Conservation (phyloP, 2,888 invertebrate genomes). For the Hoplodrina blanda region DNA sequence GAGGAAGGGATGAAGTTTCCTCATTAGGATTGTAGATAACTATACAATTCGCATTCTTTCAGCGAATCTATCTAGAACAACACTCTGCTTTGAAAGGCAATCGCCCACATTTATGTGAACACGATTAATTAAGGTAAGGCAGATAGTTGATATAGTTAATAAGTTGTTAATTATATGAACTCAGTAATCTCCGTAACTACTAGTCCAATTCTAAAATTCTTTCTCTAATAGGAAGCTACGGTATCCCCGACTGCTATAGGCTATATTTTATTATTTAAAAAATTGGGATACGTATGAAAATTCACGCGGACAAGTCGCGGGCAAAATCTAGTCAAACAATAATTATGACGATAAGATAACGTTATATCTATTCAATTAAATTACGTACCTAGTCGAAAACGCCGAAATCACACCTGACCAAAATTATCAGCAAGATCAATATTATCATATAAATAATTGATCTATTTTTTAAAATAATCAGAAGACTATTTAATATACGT, state of each 20-base stretch:
- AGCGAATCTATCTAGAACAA: too few relatives aligned
- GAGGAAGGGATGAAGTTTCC: too few relatives aligned
- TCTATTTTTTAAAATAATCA: constrained; percentile 8
- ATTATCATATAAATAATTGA: not conserved
- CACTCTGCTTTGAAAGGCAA: not conserved
- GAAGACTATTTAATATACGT: not conserved
- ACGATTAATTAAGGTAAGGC: not conserved
- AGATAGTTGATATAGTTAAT: not conserved
- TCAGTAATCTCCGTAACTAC: too few relatives aligned
- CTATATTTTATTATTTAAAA: too few relatives aligned
- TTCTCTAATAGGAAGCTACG: too few relatives aligned
- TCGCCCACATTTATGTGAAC: not conserved
- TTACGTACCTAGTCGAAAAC: not conserved
- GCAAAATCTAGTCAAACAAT: not conserved
- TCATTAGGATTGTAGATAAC: too few relatives aligned
- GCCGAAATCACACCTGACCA: constrained; percentile 17
- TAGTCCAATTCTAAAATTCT: too few relatives aligned
- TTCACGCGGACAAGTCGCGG: too few relatives aligned
- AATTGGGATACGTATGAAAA: too few relatives aligned
- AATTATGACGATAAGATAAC: not conserved
- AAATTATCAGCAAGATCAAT: constrained; percentile 12
- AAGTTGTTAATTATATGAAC: too few relatives aligned
- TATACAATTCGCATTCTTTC: too few relatives aligned
- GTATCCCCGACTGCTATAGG: too few relatives aligned
- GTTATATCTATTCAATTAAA: not conserved